Evolutionary conservation across 1,140 invertebrate species (phyloP).

Genomic region (Cecropterus lyciades): DNA sequence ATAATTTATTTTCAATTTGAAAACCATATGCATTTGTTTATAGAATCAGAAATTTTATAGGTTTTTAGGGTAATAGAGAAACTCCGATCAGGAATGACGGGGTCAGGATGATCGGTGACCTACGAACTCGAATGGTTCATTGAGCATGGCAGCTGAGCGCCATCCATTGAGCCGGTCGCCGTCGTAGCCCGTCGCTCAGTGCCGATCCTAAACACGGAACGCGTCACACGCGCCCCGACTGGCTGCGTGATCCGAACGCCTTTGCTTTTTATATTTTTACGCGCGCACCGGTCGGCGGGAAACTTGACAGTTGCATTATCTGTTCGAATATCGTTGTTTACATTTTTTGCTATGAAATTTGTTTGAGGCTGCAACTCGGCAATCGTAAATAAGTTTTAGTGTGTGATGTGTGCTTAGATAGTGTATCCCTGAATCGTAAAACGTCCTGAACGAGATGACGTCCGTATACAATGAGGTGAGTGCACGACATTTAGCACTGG

Average conservation of each 20-base stretch:
- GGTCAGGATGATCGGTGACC: conserved; percentile 72
- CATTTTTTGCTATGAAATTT: conserved; percentile 36
- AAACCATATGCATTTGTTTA: not conserved
- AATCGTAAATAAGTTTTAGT: conserved; percentile 25
- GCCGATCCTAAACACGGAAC: conserved; percentile 73
- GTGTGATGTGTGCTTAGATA: conserved; percentile 48
- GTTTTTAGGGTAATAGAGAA: conserved; percentile 74
- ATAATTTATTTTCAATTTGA: conserved; percentile 10
- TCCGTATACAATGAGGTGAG: conserved; percentile 78
- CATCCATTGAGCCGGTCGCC: conserved; percentile 67
- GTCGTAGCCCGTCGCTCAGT: conserved; percentile 62
- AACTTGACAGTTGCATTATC: conserved; percentile 62
- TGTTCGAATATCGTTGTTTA: conserved; percentile 37
- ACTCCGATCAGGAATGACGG: conserved; percentile 59
- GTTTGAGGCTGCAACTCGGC: conserved; percentile 16
- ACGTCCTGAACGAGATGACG: conserved; percentile 65
- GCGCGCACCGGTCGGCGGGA: conserved; percentile 56
- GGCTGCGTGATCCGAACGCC: conserved; percentile 58
- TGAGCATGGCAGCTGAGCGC: conserved; percentile 75
- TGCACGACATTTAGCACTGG: conserved; percentile 70
- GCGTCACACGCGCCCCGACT: conserved; percentile 69
- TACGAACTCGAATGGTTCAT: conserved; percentile 79
- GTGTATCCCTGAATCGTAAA: conserved; percentile 43
- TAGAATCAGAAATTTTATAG: conserved; percentile 34
- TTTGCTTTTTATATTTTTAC: conserved; percentile 54